phyloP scores from a whole-genome alignment of 2,797 vertebrate genomes.

The Simalia tracyae region DNA sequence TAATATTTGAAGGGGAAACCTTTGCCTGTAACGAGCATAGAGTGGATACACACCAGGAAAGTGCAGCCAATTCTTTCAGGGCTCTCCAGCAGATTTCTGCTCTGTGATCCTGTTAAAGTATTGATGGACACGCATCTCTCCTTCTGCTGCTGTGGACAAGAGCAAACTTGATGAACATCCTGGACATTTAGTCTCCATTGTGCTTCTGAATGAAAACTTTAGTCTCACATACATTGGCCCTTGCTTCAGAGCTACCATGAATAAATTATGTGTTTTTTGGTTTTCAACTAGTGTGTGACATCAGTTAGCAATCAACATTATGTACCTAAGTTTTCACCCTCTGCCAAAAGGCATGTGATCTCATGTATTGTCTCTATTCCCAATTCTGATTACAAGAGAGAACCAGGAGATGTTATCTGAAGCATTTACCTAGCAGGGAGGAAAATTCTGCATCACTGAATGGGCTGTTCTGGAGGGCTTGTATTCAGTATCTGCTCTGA shows the following conservation, averaged over 20 bases:
- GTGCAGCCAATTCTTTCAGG: not conserved
- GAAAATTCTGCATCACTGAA: not conserved
- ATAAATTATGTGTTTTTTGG: not conserved
- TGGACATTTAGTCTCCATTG: not conserved
- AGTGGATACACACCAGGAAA: not conserved
- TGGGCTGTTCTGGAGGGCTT: not conserved
- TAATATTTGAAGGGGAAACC: not conserved
- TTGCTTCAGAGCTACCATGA: not conserved
- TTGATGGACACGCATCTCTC: not conserved
- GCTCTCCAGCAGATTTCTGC: not conserved
- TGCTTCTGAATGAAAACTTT: not conserved
- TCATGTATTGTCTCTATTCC: not conserved
- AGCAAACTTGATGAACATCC: not conserved
- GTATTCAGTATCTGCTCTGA: slow-evolving; percentile 46
- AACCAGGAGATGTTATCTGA: slow-evolving; percentile 21
- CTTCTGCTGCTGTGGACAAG: not conserved
- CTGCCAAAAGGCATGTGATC: not conserved
- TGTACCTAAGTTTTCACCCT: not conserved
- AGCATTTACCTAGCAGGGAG: not conserved
- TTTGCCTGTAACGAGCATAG: not conserved
- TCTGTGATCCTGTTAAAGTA: not conserved
- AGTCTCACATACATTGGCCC: not conserved
- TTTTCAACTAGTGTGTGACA: not conserved
- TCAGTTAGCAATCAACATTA: not conserved
- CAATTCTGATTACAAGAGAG: not conserved